Conservation (phyloP, 2,797 vertebrate genomes). For the Galagoides demidoff region DNA sequence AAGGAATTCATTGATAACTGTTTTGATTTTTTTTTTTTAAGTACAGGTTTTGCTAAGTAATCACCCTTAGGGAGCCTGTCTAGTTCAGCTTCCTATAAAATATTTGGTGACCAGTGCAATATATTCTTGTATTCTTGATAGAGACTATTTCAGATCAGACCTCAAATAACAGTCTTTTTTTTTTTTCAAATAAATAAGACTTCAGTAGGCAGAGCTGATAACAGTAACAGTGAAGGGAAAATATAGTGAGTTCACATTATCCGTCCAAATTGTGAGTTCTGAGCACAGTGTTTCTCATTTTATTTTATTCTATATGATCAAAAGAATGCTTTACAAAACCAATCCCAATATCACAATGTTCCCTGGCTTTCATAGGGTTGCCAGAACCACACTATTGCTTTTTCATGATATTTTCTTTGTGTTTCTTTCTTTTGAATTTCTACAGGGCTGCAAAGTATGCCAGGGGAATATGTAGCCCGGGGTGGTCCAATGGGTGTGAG, state of each 20-base stretch:
- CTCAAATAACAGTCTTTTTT: conserved; percentile 57
- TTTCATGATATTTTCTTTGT: conserved; percentile 79
- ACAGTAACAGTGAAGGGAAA: background rate
- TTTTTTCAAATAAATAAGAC: conserved; percentile 23
- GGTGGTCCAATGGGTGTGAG: conserved; percentile 93
- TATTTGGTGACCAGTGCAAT: conserved; percentile 85
- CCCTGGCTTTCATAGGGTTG: conserved; percentile 59
- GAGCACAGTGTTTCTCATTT: conserved; percentile 33
- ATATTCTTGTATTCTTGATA: conserved; percentile 56
- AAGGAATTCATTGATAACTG: conserved; percentile 91
- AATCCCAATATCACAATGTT: conserved; percentile 8
- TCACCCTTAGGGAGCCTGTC: conserved; percentile 85
- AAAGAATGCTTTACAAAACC: conserved; percentile 50
- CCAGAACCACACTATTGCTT: conserved; percentile 63
- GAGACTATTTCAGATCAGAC: conserved; percentile 51
- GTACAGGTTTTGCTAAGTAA: conserved; percentile 88
- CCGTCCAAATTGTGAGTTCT: conserved; percentile 1
- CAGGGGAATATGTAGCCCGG: conserved; percentile 95
- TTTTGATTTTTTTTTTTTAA: conserved; percentile 87
- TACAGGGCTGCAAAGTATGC: conserved; percentile 95
- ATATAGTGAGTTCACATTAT: background rate
- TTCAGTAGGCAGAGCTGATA: background rate
- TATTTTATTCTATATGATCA: conserved; percentile 36
- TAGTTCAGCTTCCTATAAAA: conserved; percentile 86
- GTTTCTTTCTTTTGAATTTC: conserved; percentile 83